Conservation (phyloP, 2,113 vertebrate genomes). For the Pangasianodon hypophthalmus region DNA sequence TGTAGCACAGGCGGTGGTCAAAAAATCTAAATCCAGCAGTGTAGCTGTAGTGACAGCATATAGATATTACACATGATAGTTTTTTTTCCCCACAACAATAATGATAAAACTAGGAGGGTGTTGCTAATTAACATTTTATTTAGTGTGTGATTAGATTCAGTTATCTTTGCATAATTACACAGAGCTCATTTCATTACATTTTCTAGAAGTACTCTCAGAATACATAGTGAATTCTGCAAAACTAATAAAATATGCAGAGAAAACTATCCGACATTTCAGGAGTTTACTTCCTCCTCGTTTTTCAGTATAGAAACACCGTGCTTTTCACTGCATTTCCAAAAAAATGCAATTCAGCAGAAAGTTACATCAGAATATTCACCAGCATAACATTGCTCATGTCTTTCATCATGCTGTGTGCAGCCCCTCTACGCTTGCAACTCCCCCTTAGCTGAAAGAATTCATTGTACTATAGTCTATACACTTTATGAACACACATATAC, state of each 20-base stretch:
- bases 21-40: not conserved
- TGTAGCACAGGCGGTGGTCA: not conserved
- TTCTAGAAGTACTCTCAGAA: not conserved
- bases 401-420: constrained; percentile 61
- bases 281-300: not conserved
- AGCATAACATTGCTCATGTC: constrained; percentile 52
- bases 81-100: too few species aligned
- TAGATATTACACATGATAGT: not conserved
- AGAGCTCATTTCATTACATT: not conserved
- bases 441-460: constrained; percentile 13
- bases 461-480: constrained; percentile 17
- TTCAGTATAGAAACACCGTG: not conserved
- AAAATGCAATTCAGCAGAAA: constrained; percentile 32
- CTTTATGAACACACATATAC: not conserved
- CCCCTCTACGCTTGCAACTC: not conserved
- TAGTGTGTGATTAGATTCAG: not conserved
- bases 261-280: not conserved
- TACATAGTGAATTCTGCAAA: not conserved
- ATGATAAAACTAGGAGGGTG: too few species aligned
- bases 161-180: not conserved
- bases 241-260: not conserved
- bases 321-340: not conserved
- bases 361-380: constrained; percentile 60
- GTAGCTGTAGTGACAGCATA: not conserved
- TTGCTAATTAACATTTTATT: not conserved